phyloP scores from a whole-genome alignment of 1,140 invertebrate genomes.

The Drosophila carrolli region DNA sequence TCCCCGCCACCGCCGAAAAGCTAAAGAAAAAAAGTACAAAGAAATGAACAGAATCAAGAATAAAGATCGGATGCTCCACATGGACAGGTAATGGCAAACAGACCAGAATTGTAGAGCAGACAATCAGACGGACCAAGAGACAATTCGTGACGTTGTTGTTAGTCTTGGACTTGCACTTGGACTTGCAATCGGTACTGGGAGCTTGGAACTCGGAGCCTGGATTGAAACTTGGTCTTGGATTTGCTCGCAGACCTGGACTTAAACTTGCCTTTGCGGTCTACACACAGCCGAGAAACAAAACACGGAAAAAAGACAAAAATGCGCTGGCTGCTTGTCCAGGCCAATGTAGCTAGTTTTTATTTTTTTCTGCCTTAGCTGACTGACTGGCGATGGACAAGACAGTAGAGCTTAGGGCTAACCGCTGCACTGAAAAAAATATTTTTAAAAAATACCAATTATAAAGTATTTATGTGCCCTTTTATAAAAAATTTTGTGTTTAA shows the following conservation, averaged over 20 bases:
- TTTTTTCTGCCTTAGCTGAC: conserved; percentile 28
- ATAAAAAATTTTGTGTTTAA: too few relatives aligned
- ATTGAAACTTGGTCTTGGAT: conserved; percentile 29
- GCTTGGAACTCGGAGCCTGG: conserved; percentile 13
- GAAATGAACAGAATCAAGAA: conserved; percentile 15
- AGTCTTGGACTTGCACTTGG: conserved; percentile 71
- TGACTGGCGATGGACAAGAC: conserved; percentile 60
- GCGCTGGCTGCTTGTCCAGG: conserved; percentile 50
- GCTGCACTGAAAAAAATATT: not conserved
- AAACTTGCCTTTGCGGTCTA: not conserved
- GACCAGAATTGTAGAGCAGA: conserved; percentile 75
- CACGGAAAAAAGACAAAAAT: conserved; percentile 58
- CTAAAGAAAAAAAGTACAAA: conserved; percentile 41
- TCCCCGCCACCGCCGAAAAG: conserved; percentile 50
- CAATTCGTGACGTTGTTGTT: conserved; percentile 84
- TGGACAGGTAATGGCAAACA: conserved; percentile 48
- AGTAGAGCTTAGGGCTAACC: conserved; percentile 36
- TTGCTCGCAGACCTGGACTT: conserved; percentile 8
- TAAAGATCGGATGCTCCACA: conserved; percentile 33
- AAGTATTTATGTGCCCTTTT: too few relatives aligned
- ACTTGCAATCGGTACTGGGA: conserved; percentile 12
- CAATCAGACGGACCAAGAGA: conserved; percentile 66
- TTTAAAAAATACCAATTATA: too few relatives aligned
- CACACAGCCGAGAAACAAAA: conserved; percentile 11
- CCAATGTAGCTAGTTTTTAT: conserved; percentile 49